Conservation (phyloP, 2,113 vertebrate species). For the Eudorcas thomsonii region DNA sequence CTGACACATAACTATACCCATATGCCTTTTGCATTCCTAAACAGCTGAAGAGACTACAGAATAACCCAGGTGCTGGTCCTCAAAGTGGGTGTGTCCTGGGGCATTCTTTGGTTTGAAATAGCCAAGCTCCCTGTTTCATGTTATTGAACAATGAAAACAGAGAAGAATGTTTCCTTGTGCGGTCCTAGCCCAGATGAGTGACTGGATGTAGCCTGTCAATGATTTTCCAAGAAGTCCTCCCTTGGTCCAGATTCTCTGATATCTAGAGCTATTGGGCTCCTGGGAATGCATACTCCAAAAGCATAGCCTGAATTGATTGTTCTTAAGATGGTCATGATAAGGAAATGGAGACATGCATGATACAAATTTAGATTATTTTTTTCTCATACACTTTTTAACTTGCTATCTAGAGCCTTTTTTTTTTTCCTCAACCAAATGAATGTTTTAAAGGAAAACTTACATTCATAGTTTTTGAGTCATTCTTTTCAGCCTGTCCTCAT, state of each 20-base stretch:
- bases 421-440: not conserved
- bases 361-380: not conserved
- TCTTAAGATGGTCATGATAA: not conserved
- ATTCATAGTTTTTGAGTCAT: not conserved
- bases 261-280: not conserved
- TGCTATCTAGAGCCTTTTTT: not conserved
- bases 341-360: not conserved
- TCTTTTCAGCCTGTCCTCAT: not conserved
- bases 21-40: not conserved
- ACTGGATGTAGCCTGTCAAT: not conserved
- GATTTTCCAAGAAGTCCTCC: slow-evolving; percentile 20
- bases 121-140: not conserved
- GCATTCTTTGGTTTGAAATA: not conserved
- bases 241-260: not conserved
- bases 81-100: not conserved
- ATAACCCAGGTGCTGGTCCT: not conserved
- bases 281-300: not conserved
- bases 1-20: not conserved
- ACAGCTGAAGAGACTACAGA: not conserved
- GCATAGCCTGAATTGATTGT: not conserved
- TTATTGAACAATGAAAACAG: not conserved
- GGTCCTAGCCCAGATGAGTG: not conserved
- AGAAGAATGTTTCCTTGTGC: not conserved
- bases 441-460: slow-evolving; percentile 23
- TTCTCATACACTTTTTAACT: not conserved